phyloP scores from a whole-genome alignment of 1,140 invertebrate species.

The Ephestia elutella region DNA sequence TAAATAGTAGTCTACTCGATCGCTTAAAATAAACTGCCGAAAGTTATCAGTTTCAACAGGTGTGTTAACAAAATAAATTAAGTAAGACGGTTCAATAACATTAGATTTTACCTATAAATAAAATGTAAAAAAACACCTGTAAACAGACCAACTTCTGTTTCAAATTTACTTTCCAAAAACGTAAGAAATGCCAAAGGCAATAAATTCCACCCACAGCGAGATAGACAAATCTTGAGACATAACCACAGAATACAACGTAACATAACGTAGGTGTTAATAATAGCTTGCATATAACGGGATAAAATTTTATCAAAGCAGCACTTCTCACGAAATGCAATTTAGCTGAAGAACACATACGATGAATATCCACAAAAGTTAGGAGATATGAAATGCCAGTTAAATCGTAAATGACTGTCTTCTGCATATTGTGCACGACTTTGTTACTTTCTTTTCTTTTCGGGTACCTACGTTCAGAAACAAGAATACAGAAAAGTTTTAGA shows the following conservation, averaged over 20 bases:
- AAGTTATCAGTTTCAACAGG: conserved; percentile 1
- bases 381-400: too few relatives aligned
- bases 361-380: too few relatives aligned
- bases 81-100: not conserved
- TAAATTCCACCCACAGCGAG: not conserved
- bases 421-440: too few relatives aligned
- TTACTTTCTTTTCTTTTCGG: too few relatives aligned
- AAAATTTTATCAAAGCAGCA: not conserved
- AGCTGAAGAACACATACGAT: too few relatives aligned
- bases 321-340: too few relatives aligned
- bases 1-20: not conserved
- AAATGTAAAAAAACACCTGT: not conserved
- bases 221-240: not conserved
- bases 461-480: too few relatives aligned
- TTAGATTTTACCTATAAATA: not conserved
- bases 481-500: too few relatives aligned
- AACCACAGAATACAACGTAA: too few relatives aligned
- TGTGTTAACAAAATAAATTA: not conserved
- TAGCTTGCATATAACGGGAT: not conserved
- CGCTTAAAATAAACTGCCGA: not conserved
- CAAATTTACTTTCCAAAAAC: not conserved
- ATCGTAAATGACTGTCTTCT: too few relatives aligned
- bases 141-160: not conserved
- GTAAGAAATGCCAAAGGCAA: not conserved
- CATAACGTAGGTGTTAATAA: not conserved